Conservation (phyloP, 2,113 vertebrate genomes). For the Guaruba guarouba region DNA sequence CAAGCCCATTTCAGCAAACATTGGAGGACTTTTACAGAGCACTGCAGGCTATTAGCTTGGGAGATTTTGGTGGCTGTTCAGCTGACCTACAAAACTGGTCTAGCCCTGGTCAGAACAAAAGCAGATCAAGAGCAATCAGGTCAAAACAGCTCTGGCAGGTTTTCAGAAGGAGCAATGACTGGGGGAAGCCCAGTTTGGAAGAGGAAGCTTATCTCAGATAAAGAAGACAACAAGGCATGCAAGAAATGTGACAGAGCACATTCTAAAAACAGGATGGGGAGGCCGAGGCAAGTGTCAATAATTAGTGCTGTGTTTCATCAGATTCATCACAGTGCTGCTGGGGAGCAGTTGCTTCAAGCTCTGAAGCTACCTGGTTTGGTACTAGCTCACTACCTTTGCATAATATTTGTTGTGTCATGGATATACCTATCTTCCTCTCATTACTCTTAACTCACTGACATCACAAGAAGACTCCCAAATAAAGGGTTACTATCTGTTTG, state of each 20-base stretch:
- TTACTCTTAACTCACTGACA: background rate
- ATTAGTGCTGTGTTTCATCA: background rate
- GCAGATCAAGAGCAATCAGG: background rate
- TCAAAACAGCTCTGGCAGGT: slow-evolving; percentile 2
- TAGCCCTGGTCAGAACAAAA: background rate
- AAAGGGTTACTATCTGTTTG: background rate
- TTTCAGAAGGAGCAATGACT: background rate
- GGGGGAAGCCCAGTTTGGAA: background rate
- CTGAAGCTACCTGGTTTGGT: background rate
- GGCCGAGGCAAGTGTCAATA: background rate
- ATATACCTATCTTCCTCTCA: background rate
- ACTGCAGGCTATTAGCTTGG: background rate
- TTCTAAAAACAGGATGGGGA: background rate
- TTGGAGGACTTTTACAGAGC: background rate
- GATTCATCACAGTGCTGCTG: background rate
- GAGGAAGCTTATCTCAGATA: background rate
- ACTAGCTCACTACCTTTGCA: background rate
- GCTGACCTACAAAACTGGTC: background rate
- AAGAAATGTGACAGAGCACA: background rate
- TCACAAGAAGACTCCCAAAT: background rate
- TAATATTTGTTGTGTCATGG: background rate
- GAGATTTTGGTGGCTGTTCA: background rate
- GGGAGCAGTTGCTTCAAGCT: background rate
- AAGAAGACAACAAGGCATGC: background rate
- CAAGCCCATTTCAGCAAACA: background rate